Percentiles rank a stretch among this genome's conserved stretches.
phyloP scores from a whole-genome alignment of 2,113 vertebrate species.

The Columba janthina region DNA sequence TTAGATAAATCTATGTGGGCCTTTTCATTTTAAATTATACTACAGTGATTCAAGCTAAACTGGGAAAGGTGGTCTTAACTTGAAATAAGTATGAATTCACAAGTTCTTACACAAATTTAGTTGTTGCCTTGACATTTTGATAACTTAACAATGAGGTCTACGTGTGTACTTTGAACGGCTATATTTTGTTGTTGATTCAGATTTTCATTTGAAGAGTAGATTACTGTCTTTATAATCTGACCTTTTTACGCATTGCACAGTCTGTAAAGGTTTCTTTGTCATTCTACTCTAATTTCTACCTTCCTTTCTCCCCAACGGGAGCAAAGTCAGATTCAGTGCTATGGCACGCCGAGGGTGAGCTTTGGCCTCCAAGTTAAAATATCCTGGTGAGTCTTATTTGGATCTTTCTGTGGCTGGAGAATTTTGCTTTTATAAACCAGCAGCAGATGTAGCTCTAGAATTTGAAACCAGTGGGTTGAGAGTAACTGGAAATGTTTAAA shows the following conservation, averaged over 20 bases:
- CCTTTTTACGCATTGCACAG: neutral
- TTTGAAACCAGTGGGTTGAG: neutral
- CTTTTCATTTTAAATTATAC: neutral
- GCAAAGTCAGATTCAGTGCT: neutral
- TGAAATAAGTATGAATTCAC: neutral
- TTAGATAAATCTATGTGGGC: neutral
- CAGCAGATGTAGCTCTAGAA: neutral
- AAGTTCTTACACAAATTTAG: neutral
- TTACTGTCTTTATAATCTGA: neutral
- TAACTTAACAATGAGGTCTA: neutral
- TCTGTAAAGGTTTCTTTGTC: neutral
- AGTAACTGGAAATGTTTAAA: neutral
- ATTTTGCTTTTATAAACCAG: neutral
- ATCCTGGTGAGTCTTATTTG: neutral
- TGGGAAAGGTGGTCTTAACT: neutral
- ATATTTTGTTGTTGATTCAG: neutral
- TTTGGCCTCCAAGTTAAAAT: neutral
- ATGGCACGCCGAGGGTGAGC: rapidly evolving
- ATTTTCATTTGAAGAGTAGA: neutral
- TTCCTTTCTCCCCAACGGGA: neutral
- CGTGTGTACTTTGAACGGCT: neutral
- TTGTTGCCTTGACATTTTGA: neutral
- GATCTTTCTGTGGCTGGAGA: neutral
- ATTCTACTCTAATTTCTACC: neutral
- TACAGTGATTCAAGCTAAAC: neutral